A percentile compares a stretch with the other conserved stretches of the same genome.
These are phyloP conservation scores for Motacilla tschutschensis DNA, from an alignment of 2,113 vertebrate species.

Conservation along the genomic window DNA sequence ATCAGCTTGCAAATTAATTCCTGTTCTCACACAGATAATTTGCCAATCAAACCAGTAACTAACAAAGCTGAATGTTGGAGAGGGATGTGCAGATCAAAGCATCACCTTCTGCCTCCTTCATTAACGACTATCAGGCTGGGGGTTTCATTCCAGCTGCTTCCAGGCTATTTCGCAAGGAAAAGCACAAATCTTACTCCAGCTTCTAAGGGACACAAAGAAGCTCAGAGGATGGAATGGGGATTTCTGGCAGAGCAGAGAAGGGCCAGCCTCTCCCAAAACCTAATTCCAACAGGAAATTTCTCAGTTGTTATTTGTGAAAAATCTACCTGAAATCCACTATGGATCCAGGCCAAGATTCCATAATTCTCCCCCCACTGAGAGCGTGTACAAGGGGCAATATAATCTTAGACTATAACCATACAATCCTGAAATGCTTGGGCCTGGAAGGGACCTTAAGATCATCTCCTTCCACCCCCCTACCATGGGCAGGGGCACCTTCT, in stretches of 20 bases:
- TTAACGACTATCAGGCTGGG: neutral
- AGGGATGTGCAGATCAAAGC: constrained; percentile 5
- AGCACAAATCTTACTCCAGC: neutral
- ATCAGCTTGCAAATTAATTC: constrained; percentile 7
- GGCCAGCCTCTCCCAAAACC: neutral
- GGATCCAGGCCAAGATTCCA: neutral
- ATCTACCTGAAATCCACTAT: neutral
- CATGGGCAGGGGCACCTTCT: neutral
- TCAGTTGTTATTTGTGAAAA: neutral
- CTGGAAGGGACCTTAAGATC: neutral
- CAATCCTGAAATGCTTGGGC: neutral
- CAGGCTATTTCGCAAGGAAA: neutral
- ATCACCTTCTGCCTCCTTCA: neutral
- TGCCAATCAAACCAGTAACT: neutral
- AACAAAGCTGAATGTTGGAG: neutral
- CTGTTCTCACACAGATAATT: neutral
- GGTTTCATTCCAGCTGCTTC: neutral
- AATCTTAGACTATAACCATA: neutral
- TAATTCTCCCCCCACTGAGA: neutral
- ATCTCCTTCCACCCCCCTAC: neutral
- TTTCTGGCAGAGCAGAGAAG: neutral
- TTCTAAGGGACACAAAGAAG: neutral
- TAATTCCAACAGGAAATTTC: neutral
- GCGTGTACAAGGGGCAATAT: neutral
- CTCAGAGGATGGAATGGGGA: neutral